phyloP scores from a whole-genome alignment of 92 coral and sea anemone species.

The Phenganax stokvisi region DNA sequence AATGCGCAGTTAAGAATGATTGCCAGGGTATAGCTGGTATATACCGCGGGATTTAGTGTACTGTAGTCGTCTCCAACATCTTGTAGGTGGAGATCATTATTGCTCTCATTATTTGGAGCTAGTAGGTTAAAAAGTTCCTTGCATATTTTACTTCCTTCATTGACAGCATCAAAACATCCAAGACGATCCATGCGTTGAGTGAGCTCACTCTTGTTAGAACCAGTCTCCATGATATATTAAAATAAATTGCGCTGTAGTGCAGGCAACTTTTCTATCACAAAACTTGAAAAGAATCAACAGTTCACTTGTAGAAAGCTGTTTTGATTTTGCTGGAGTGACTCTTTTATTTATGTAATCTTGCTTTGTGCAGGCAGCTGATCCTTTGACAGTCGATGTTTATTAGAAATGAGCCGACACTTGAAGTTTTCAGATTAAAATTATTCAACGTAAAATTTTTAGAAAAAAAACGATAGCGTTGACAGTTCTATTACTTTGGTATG shows the following conservation, averaged over 20 bases:
- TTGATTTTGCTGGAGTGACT: not conserved
- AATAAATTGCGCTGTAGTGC: not conserved
- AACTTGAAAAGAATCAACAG: not conserved
- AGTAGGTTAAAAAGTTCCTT: not conserved
- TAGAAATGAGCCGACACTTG: not conserved
- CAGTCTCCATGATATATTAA: not conserved
- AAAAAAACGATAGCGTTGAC: not conserved
- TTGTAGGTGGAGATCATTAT: not conserved
- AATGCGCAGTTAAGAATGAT: conserved; percentile 26
- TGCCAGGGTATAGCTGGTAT: conserved; percentile 9
- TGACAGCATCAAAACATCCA: not conserved
- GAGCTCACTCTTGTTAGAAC: not conserved
- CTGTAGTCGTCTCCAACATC: not conserved
- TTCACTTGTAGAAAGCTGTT: not conserved
- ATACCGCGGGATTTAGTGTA: not conserved
- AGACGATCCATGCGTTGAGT: not conserved
- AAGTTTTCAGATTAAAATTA: conserved; percentile 2
- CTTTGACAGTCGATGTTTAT: not conserved
- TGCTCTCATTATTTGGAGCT: not conserved
- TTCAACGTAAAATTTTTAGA: not conserved
- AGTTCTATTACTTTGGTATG: not conserved
- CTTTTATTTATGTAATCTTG: not conserved
- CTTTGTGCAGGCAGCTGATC: not conserved
- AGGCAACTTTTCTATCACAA: not conserved
- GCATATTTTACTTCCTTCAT: not conserved